phyloP scores from a whole-genome alignment of 2,888 invertebrate genomes.

The Amorpha juglandis region DNA sequence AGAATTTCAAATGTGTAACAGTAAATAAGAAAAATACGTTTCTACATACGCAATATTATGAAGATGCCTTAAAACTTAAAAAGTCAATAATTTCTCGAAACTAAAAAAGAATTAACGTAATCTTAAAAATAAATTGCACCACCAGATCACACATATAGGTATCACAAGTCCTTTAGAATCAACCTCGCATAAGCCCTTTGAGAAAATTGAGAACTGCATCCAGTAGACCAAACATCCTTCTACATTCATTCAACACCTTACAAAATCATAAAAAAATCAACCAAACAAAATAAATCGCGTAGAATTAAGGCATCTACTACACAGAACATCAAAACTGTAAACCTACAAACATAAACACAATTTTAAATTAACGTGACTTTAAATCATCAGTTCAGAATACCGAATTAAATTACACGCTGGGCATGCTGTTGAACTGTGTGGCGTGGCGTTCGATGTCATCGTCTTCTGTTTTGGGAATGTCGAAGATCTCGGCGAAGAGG shows the following conservation, averaged over 20 bases:
- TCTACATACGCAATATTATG: neutral
- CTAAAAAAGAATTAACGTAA: neutral
- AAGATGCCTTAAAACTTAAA: conserved; percentile 11
- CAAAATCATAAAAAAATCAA: neutral
- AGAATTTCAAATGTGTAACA: neutral
- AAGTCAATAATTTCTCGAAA: neutral
- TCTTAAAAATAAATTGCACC: conserved; percentile 17
- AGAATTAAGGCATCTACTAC: conserved; percentile 21
- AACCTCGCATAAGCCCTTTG: neutral
- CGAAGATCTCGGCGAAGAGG: conserved; percentile 97
- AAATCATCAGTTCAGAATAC: neutral
- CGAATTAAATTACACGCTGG: neutral
- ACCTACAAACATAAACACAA: too few species aligned
- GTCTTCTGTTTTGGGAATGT: conserved; percentile 89
- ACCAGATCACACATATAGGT: neutral
- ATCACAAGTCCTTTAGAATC: conserved; percentile 1
- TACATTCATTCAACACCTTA: conserved; percentile 1
- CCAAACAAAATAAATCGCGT: neutral
- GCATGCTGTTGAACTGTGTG: neutral
- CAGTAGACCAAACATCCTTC: neutral
- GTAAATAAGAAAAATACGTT: neutral
- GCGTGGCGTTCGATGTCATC: conserved; percentile 38
- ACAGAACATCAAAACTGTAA: neutral
- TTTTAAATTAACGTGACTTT: neutral
- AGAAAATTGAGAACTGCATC: neutral